A percentile compares a stretch with the other conserved stretches of the same genome.
These are phyloP conservation scores for Mylabris phalerata DNA, from an alignment of 1,140 invertebrate species.

Conservation along the genomic window DNA sequence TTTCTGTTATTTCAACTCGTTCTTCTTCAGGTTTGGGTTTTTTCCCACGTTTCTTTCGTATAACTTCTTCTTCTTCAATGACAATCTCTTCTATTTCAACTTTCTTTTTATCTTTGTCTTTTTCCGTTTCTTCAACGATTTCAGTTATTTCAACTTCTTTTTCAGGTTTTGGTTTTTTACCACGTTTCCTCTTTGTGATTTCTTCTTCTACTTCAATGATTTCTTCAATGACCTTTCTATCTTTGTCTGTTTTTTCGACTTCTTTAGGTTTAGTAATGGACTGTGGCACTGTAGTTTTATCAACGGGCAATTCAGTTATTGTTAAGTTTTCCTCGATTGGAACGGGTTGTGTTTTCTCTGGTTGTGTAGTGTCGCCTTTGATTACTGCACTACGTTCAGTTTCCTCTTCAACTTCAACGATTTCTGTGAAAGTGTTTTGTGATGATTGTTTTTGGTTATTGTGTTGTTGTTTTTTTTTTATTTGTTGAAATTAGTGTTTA, in stretches of 20 bases:
- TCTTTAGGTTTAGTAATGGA: constrained; percentile 38
- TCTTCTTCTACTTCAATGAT: constrained; percentile 6
- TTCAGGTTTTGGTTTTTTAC: constrained; percentile 1
- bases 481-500: constrained; percentile 5
- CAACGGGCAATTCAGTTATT: constrained; percentile 40
- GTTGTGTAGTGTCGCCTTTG: constrained; percentile 22
- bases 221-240: constrained; percentile 2
- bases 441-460: constrained; percentile 27
- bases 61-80: not conserved
- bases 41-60: not conserved
- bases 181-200: not conserved
- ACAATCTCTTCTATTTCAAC: not conserved
- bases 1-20: constrained; percentile 1
- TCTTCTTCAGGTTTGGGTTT: not conserved
- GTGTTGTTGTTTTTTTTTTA: constrained; percentile 9
- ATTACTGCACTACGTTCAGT: constrained; percentile 22
- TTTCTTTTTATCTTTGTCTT: constrained; percentile 1
- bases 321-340: constrained; percentile 34
- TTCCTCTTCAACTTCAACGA: constrained; percentile 40
- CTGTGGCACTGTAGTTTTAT: constrained; percentile 39
- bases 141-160: not conserved
- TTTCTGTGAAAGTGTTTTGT: constrained; percentile 47
- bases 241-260: constrained; percentile 44
- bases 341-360: constrained; percentile 32
- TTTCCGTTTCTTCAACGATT: not conserved